phyloP scores from a whole-genome alignment of 2,888 invertebrate species.

The Polylopha cassiicola region DNA sequence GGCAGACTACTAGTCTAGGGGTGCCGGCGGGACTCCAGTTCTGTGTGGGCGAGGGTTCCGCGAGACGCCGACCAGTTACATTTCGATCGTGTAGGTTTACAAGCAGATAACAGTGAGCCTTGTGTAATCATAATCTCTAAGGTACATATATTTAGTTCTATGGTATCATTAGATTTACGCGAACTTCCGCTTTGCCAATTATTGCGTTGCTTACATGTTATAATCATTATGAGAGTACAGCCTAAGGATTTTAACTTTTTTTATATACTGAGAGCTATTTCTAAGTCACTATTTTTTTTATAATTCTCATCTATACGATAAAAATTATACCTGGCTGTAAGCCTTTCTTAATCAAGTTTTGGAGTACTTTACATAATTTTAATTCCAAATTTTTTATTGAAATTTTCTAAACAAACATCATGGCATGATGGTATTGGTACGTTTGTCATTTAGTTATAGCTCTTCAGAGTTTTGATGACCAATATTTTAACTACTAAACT shows the following conservation, averaged over 20 bases:
- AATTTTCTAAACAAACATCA: conserved; percentile 64
- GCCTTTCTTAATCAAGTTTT: conserved; percentile 53
- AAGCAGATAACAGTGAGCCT: conserved; percentile 65
- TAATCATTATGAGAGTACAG: conserved; percentile 74
- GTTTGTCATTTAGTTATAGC: conserved; percentile 74
- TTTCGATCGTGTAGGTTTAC: conserved; percentile 50
- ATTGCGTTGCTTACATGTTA: conserved; percentile 73
- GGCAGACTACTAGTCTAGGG: conserved; percentile 49
- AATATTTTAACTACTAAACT: conserved; percentile 65
- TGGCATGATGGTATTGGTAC: conserved; percentile 64
- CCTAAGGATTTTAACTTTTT: conserved; percentile 77
- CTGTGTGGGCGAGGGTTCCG: no score
- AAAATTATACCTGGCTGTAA: conserved; percentile 22
- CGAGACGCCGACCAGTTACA: conserved; percentile 40
- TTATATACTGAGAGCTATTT: conserved; percentile 76
- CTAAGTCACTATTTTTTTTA: conserved; percentile 73
- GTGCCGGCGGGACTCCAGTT: conserved; percentile 34
- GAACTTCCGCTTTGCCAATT: conserved; percentile 76
- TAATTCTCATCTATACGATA: conserved; percentile 55
- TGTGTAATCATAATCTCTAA: conserved; percentile 74
- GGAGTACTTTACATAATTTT: conserved; percentile 73
- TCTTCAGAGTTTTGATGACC: conserved; percentile 74
- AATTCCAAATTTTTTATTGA: conserved; percentile 63
- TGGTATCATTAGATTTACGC: conserved; percentile 75
- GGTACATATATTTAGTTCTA: conserved; percentile 76